Conservation (phyloP, 2,113 vertebrate genomes). For the Centropristis striata region DNA sequence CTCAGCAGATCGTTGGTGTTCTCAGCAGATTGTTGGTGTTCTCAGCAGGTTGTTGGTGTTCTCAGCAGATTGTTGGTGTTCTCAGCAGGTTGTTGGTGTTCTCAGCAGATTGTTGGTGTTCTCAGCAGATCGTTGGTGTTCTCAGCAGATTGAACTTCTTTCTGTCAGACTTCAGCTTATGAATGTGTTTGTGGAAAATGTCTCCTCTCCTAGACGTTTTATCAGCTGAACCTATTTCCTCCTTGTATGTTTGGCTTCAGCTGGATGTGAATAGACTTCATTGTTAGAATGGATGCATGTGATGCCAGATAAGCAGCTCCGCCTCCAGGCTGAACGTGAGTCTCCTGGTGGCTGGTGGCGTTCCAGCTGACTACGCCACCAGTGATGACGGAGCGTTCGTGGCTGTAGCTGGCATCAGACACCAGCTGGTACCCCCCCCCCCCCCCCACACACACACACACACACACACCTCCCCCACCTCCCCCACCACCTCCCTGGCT, state of each 20-base stretch:
- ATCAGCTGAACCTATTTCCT: conserved; percentile 10
- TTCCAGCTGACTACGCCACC: conserved; percentile 61
- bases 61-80: too few relatives aligned
- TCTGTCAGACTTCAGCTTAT: too few relatives aligned
- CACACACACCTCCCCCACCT: neutral
- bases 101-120: too few relatives aligned
- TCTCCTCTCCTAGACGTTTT: conserved; percentile 19
- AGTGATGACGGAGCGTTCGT: conserved; percentile 34
- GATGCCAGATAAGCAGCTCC: conserved; percentile 62
- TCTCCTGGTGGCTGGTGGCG: conserved; percentile 47
- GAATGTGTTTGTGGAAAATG: too few relatives aligned
- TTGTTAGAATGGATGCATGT: conserved; percentile 72
- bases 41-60: too few relatives aligned
- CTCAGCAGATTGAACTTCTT: too few relatives aligned
- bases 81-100: too few relatives aligned
- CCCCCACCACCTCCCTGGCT: neutral
- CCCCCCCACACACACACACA: neutral
- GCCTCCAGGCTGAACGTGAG: conserved; percentile 30
- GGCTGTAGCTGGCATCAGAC: conserved; percentile 45
- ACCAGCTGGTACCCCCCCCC: conserved; percentile 12
- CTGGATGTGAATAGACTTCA: conserved; percentile 60
- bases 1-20: too few relatives aligned
- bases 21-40: too few relatives aligned
- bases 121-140: too few relatives aligned
- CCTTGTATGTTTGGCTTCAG: conserved; percentile 26